These are phyloP conservation scores for Zelleria hepariella DNA, from an alignment of 2,888 invertebrate species.

Conservation along the genomic window DNA sequence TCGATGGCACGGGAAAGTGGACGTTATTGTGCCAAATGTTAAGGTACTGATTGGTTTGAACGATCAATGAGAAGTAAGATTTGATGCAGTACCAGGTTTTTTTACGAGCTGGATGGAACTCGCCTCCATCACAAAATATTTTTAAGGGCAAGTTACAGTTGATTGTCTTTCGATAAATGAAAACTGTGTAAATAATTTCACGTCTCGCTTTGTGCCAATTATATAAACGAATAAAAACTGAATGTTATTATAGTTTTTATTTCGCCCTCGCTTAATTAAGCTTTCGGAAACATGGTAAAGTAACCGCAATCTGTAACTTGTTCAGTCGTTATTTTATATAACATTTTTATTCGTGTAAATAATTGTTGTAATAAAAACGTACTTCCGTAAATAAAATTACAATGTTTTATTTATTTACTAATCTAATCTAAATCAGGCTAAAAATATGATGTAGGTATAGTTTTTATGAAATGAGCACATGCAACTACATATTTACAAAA, in stretches of 20 bases:
- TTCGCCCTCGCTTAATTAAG: background rate
- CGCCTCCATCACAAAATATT: background rate
- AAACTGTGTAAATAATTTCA: conserved; percentile 36
- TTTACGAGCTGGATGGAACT: background rate
- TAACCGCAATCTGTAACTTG: background rate
- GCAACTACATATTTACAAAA: no score
- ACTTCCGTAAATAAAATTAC: conserved; percentile 20
- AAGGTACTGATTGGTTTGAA: conserved; percentile 15
- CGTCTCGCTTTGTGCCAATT: conserved; percentile 4
- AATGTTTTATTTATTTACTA: conserved; percentile 19
- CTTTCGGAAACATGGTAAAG: background rate
- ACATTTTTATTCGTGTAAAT: conserved; percentile 7
- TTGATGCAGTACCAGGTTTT: background rate
- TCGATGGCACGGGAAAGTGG: conserved; percentile 47
- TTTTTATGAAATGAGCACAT: no score
- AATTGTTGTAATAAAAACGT: conserved; percentile 47
- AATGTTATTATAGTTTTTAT: background rate
- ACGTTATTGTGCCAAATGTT: conserved; percentile 41
- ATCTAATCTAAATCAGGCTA: no score
- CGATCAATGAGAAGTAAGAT: background rate
- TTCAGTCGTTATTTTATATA: background rate
- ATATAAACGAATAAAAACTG: background rate
- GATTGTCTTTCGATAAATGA: conserved; percentile 30
- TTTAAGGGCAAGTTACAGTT: background rate
- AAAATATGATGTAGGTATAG: no score